These are phyloP conservation scores for Elephas maximus DNA, from an alignment of 2,113 vertebrate species.

Conservation along the genomic window DNA sequence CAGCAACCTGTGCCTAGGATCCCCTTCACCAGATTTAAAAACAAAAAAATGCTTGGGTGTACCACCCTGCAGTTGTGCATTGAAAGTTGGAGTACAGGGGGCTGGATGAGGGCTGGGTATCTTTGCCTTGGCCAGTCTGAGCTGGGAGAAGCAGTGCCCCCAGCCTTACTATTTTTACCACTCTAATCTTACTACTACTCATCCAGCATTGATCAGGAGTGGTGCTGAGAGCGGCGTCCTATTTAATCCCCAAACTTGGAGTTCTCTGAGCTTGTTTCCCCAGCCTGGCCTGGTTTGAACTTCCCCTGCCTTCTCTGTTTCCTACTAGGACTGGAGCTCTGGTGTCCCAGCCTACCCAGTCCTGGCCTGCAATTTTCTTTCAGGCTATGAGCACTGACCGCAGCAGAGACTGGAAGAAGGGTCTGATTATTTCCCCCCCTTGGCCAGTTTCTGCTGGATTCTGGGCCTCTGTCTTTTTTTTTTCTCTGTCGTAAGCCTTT, in stretches of 20 bases:
- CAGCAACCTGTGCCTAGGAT: background rate
- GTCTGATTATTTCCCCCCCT: background rate
- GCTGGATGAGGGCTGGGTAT: background rate
- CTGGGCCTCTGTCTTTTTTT: conserved; percentile 40
- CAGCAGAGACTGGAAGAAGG: conserved; percentile 34
- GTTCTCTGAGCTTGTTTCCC: conserved; percentile 39
- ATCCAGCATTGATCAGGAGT: background rate
- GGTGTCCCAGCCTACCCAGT: background rate
- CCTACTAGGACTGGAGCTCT: background rate
- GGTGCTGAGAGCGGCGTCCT: background rate
- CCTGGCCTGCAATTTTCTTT: conserved; percentile 10
- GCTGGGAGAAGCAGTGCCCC: background rate
- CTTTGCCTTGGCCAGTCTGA: background rate
- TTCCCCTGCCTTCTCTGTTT: conserved; percentile 33
- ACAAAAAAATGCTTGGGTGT: background rate
- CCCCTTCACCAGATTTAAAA: background rate
- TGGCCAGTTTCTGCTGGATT: conserved; percentile 35
- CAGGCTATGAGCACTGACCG: background rate
- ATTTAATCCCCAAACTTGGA: background rate
- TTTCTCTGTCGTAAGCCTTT: conserved; percentile 60
- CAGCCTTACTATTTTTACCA: background rate
- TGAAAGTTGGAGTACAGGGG: background rate
- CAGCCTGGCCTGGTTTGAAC: background rate
- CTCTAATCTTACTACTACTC: background rate
- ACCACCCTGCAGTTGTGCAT: background rate